Evolutionary conservation across 1,140 invertebrate genomes (phyloP), one percentile per base, ranked within the genome.

Genomic region (Andricus grossulariae): DNA sequence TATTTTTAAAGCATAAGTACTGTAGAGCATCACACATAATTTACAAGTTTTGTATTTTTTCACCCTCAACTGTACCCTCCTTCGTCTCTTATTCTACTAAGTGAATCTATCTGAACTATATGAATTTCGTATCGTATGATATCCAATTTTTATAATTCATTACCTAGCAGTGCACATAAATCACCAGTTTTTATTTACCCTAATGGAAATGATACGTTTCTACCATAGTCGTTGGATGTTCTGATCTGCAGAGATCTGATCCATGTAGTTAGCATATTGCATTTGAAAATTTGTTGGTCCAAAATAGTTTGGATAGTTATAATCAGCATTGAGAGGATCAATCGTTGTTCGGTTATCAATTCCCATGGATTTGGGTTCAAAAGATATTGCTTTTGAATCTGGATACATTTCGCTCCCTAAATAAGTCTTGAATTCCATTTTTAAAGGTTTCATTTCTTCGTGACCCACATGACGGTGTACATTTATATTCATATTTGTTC

Each of bases 161-260:
- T 45, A 45, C 39, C 7, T 11, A 45, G 5, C 0, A 45, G 39
- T 45, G 39, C 7, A 45, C 7, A 45, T 10, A 45, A 0, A 45
- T 45, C 39, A 45, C 39, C 2, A 45, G 39, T 45, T 45, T 45
- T 45, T 11, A 45, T 45, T 45, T 45, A 45, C 10, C 39, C 39
- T 18, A 4, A 10, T 18, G n/a, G 19, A 54, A 54, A 18, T 54
- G 25, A 32, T 32, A 32, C 21, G n/a, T 51, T 52, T 73, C 79
- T 86, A 91, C 90, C 90, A 91, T n/a, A 91, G 72, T 79, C 90
- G 84, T 72, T 90, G 86, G 21, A 91, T 73, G 76, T 88, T 91
- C 54, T 90, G 89, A 16, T 91, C 90, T 52, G 88, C 83, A 2
- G 82, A 80, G 16, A 87, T 74, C 18, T 88, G 87, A 5, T 92